These are phyloP conservation scores for Diplodus sargus DNA, from an alignment of 2,797 vertebrate genomes.

Conservation along the genomic window DNA sequence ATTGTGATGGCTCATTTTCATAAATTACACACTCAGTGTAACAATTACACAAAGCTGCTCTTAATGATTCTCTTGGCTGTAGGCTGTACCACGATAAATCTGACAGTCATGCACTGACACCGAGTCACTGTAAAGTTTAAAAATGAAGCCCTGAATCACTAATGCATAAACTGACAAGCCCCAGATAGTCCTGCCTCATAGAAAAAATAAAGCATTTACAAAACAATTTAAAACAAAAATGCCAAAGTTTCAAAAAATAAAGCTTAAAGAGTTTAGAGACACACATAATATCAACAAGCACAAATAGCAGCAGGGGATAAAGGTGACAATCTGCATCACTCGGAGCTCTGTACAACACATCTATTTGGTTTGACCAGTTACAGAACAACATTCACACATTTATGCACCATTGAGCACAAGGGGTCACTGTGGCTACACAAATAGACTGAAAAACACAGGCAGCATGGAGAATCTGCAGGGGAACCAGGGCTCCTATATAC, in stretches of 20 bases:
- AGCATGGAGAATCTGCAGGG: constrained; percentile 62
- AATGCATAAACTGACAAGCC: constrained; percentile 53
- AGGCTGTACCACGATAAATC: constrained; percentile 43
- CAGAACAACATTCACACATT: constrained; percentile 83
- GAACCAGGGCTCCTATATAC: constrained; percentile 58
- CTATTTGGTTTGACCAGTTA: constrained; percentile 82
- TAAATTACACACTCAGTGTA: constrained; percentile 66
- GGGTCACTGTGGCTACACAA: constrained; percentile 82
- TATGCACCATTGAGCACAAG: constrained; percentile 85
- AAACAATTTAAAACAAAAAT: constrained; percentile 36
- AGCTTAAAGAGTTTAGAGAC: constrained; percentile 42
- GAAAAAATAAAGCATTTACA: constrained; percentile 37
- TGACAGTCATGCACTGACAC: constrained; percentile 53
- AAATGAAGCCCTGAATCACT: constrained; percentile 60
- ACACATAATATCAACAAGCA: constrained; percentile 77
- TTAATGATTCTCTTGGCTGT: constrained; percentile 51
- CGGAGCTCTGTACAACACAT: constrained; percentile 80
- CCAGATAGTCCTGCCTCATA: constrained; percentile 42
- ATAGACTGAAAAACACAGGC: constrained; percentile 72
- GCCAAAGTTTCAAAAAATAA: constrained; percentile 33
- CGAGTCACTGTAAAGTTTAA: constrained; percentile 62
- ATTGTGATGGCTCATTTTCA: constrained; percentile 67
- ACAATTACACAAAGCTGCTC: constrained; percentile 51
- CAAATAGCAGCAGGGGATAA: constrained; percentile 74
- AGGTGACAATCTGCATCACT: constrained; percentile 73